These are phyloP conservation scores for Tympanuchus pallidicinctus DNA, from an alignment of 2,113 vertebrate species.

Conservation along the genomic window DNA sequence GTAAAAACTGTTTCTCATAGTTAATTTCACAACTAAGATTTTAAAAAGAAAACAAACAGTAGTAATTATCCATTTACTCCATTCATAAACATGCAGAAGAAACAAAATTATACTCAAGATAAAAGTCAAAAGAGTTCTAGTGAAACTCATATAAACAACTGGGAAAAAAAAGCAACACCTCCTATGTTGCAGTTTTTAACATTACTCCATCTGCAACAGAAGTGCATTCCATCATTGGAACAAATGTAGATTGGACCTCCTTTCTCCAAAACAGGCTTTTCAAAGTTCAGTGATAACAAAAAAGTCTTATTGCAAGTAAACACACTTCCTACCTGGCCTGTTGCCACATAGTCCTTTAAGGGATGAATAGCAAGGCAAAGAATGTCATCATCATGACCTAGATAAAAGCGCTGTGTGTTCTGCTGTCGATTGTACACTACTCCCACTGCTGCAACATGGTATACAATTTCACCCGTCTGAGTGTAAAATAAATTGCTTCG, in stretches of 20 bases:
- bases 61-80: not conserved
- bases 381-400: constrained; percentile 96
- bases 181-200: not conserved
- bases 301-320: not conserved
- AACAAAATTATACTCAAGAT: not conserved
- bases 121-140: not conserved
- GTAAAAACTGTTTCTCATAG: not conserved
- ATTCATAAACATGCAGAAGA: not conserved
- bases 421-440: constrained; percentile 97
- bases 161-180: not conserved
- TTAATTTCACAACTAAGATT: not conserved
- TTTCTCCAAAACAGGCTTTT: not conserved
- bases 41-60: not conserved
- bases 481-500: constrained; percentile 98
- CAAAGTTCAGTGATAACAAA: not conserved
- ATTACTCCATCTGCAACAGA: not conserved
- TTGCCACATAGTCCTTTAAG: constrained; percentile 96
- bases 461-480: constrained; percentile 97
- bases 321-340: constrained; percentile 88
- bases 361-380: constrained; percentile 96
- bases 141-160: not conserved
- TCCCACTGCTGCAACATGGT: constrained; percentile 96
- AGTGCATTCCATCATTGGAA: not conserved
- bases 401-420: constrained; percentile 95
- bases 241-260: not conserved